Conservation (phyloP, 2,113 vertebrate genomes). For the Anser brachyrhynchus region DNA sequence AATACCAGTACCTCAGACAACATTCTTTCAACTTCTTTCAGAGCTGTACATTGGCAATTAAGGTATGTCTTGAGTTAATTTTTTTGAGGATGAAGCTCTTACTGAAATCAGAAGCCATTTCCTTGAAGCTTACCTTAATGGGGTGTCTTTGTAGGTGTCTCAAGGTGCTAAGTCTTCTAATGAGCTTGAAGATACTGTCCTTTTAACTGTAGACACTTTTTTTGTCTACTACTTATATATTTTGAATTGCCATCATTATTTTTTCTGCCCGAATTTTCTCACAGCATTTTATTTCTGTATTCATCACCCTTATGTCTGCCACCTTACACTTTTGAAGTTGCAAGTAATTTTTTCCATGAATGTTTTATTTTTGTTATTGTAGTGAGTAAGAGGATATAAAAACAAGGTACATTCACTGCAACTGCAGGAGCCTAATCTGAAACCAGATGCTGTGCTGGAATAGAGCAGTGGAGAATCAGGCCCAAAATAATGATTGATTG, state of each 20-base stretch:
- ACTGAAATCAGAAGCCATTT: neutral
- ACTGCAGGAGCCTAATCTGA: constrained; percentile 6
- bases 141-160: neutral
- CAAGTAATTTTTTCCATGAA: neutral
- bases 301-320: neutral
- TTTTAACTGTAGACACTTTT: neutral
- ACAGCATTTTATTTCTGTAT: neutral
- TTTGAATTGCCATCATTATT: neutral
- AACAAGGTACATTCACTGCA: neutral
- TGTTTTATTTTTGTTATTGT: constrained; percentile 6
- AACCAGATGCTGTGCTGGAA: constrained; percentile 29
- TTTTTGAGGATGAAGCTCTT: neutral
- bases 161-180: neutral
- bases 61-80: neutral
- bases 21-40: neutral
- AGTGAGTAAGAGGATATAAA: neutral
- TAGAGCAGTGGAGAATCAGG: neutral
- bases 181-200: neutral
- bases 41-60: neutral
- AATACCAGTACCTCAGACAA: neutral
- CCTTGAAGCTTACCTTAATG: neutral
- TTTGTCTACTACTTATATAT: neutral
- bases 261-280: neutral
- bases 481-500: constrained; percentile 54
- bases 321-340: neutral